These are phyloP conservation scores for Apis cerana DNA, from an alignment of 1,140 invertebrate species.

Conservation along the genomic window DNA sequence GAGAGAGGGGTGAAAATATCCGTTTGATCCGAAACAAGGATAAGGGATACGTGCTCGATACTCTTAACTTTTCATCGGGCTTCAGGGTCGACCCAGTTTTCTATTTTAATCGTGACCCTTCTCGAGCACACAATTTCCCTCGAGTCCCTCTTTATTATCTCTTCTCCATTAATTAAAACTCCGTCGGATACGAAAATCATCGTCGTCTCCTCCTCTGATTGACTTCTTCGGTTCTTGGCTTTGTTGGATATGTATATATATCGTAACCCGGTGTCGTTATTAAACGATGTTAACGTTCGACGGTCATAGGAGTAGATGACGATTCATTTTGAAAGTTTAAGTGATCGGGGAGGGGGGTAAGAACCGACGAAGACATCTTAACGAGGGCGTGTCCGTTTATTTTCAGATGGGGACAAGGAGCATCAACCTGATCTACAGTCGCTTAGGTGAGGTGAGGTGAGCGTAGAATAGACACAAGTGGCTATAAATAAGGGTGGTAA, in stretches of 20 bases:
- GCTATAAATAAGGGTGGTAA: background rate
- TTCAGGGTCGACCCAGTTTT: slow-evolving; percentile 48
- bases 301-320: background rate
- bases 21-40: background rate
- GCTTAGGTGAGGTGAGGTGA: background rate
- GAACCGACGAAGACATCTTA: slow-evolving; percentile 62
- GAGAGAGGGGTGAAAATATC: background rate
- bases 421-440: slow-evolving; percentile 62
- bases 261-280: slow-evolving; percentile 14
- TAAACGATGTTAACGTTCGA: slow-evolving; percentile 14
- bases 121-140: slow-evolving; percentile 22
- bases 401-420: slow-evolving; percentile 67
- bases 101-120: slow-evolving; percentile 47
- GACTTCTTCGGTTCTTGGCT: no score
- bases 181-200: slow-evolving; percentile 18
- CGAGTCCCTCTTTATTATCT: slow-evolving; percentile 36
- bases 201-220: background rate
- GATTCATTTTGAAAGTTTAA: slow-evolving; percentile 39
- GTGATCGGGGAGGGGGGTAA: slow-evolving; percentile 29
- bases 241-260: background rate
- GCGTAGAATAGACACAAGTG: background rate
- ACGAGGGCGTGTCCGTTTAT: slow-evolving; percentile 68
- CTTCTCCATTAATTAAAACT: slow-evolving; percentile 31
- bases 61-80: slow-evolving; percentile 20
- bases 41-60: slow-evolving; percentile 14